These are phyloP conservation scores for Hedya salicella DNA, from an alignment of 2,888 invertebrate genomes.

Conservation along the genomic window DNA sequence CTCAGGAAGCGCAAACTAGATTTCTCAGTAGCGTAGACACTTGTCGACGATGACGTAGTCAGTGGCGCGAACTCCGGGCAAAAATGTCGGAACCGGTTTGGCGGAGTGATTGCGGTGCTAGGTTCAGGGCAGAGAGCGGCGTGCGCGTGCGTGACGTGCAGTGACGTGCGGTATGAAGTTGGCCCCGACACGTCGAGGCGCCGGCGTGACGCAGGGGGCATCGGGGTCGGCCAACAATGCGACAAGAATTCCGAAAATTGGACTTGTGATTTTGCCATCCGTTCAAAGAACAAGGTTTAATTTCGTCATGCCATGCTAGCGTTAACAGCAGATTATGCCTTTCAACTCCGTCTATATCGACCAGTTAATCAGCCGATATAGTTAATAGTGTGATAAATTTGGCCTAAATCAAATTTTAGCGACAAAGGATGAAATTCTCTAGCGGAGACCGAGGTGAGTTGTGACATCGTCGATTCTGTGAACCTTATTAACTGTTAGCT, in stretches of 20 bases:
- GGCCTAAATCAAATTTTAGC: no score
- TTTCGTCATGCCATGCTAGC: no score
- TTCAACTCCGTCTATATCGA: no score
- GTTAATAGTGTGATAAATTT: no score
- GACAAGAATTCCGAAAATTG: not conserved
- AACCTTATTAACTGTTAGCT: no score
- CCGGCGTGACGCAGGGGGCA: conserved; percentile 10
- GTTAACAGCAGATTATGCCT: no score
- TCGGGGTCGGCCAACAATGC: not conserved
- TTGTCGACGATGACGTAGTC: conserved; percentile 39
- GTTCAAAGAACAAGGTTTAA: no score
- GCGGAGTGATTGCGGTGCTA: conserved; percentile 5
- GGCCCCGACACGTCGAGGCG: conserved; percentile 9
- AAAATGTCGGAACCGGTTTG: conserved; percentile 34
- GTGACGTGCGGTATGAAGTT: conserved; percentile 18
- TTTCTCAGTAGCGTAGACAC: not conserved
- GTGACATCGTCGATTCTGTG: no score
- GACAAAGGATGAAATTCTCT: no score
- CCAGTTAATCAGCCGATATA: no score
- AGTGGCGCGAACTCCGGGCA: conserved; percentile 2
- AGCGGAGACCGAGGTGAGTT: no score
- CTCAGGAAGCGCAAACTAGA: not conserved
- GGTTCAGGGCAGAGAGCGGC: conserved; percentile 5
- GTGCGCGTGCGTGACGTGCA: conserved; percentile 14
- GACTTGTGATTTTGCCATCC: not conserved